phyloP scores from a whole-genome alignment of 1,140 invertebrate genomes.

The Ylistrum balloti region DNA sequence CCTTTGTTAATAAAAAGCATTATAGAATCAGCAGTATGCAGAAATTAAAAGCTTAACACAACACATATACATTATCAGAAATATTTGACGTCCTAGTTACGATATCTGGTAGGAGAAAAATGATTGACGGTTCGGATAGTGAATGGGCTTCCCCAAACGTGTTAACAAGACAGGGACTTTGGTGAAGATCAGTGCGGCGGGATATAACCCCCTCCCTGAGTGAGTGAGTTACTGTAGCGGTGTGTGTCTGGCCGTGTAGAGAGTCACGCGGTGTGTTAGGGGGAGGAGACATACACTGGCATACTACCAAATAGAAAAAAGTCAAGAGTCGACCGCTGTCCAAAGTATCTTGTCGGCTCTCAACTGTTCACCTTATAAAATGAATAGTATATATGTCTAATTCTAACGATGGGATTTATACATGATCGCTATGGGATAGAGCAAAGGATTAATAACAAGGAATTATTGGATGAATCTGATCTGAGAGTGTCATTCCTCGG shows the following conservation, averaged over 20 bases:
- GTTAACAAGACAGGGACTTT: conserved; percentile 8
- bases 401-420: not conserved
- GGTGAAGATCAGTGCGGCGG: not conserved
- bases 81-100: not conserved
- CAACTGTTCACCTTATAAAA: not conserved
- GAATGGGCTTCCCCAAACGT: not conserved
- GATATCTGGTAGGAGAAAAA: not conserved
- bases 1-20: too few relatives aligned
- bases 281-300: conserved; percentile 12
- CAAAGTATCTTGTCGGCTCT: not conserved
- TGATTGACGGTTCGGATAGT: not conserved
- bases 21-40: not conserved
- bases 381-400: conserved; percentile 1
- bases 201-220: not conserved
- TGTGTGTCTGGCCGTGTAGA: not conserved
- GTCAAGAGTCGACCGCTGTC: conserved; percentile 15
- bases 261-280: not conserved
- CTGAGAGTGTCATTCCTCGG: not conserved
- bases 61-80: not conserved
- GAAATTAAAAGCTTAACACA: not conserved
- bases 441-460: too few relatives aligned
- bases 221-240: not conserved
- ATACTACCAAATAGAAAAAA: not conserved
- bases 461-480: not conserved
- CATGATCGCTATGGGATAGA: not conserved